Conservation (phyloP, 2,113 vertebrate genomes). For the Pavo muticus region DNA sequence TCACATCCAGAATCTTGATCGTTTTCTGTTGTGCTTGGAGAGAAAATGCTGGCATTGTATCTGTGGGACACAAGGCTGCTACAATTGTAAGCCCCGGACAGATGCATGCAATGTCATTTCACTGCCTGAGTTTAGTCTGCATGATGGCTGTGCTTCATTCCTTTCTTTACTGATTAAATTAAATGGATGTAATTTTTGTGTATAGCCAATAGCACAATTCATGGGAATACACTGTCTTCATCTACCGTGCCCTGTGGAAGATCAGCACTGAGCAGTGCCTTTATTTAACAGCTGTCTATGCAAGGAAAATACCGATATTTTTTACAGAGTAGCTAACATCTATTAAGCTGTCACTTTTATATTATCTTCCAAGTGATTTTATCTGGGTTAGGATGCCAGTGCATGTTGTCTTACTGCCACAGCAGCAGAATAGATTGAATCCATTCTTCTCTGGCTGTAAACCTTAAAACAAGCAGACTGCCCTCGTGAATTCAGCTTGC, state of each 20-base stretch:
- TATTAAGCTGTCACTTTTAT: not conserved
- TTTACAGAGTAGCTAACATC: not conserved
- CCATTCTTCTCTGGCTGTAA: not conserved
- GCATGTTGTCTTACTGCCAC: not conserved
- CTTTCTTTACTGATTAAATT: conserved; percentile 48
- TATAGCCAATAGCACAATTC: not conserved
- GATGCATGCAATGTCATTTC: not conserved
- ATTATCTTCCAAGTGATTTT: not conserved
- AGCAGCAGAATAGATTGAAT: not conserved
- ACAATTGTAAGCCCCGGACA: not conserved
- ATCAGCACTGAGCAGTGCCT: not conserved
- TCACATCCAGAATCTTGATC: not conserved
- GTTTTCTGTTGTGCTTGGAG: not conserved
- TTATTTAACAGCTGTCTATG: not conserved
- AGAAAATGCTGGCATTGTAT: not conserved
- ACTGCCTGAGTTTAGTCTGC: not conserved
- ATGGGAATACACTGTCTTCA: not conserved
- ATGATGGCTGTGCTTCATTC: not conserved
- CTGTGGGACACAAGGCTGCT: not conserved
- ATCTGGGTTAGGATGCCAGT: not conserved
- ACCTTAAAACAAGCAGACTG: not conserved
- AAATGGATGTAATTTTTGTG: conserved; percentile 40
- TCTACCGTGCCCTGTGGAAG: not conserved
- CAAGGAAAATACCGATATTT: not conserved
- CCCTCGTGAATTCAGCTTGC: not conserved